A percentile compares a stretch with the other conserved stretches of the same genome.
Evolutionary conservation across 2,113 vertebrate genomes (phyloP).

Genomic region (Semicossyphus pulcher): DNA sequence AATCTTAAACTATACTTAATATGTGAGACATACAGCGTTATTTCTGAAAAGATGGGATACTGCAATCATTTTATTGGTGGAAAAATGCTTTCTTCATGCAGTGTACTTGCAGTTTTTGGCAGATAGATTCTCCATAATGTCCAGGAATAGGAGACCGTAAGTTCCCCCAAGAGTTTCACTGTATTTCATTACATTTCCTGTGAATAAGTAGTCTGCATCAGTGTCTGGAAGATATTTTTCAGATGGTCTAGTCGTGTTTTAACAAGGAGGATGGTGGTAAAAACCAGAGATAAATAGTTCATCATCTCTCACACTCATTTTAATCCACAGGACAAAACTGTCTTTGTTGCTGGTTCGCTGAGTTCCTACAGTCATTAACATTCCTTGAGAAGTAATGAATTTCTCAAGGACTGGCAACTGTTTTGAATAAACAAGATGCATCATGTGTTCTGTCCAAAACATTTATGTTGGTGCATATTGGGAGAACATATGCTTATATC

Average conservation of each 20-base stretch:
- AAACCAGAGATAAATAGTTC: neutral
- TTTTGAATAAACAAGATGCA: too few relatives aligned
- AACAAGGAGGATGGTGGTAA: neutral
- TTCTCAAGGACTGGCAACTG: too few relatives aligned
- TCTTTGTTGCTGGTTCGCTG: neutral
- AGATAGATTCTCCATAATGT: neutral
- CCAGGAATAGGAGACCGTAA: neutral
- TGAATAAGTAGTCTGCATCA: neutral
- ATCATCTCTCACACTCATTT: constrained; percentile 16
- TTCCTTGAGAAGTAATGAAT: too few relatives aligned
- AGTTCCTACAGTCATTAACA: neutral
- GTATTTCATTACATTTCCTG: neutral
- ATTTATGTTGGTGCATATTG: too few relatives aligned
- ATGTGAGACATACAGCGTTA: neutral
- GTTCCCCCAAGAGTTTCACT: neutral
- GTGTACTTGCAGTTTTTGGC: neutral
- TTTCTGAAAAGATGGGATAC: neutral
- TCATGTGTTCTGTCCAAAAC: too few relatives aligned
- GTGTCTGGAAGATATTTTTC: neutral
- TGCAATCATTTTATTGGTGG: neutral
- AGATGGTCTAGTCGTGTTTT: neutral
- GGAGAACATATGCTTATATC: too few relatives aligned
- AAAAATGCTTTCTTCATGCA: neutral
- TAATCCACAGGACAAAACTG: constrained; percentile 3
- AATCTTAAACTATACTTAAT: neutral